Percentiles rank a stretch among this genome's conserved stretches.
phyloP scores from a whole-genome alignment of 2,888 invertebrate genomes.

The Tetragonula carbonaria region DNA sequence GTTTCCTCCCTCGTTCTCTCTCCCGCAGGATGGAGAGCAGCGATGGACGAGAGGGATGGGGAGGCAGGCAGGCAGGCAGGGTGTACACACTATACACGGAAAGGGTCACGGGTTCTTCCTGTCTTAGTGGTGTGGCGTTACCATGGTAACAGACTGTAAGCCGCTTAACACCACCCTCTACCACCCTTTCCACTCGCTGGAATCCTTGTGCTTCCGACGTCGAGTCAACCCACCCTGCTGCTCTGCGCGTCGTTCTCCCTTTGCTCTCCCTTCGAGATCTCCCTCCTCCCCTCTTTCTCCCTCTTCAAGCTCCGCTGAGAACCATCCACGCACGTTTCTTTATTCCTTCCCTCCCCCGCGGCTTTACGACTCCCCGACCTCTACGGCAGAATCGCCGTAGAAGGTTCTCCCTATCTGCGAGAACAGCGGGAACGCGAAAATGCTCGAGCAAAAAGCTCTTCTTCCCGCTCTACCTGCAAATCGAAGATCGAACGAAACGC shows the following conservation, averaged over 20 bases:
- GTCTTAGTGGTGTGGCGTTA: slow-evolving; percentile 81
- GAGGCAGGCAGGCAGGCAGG: too few relatives aligned
- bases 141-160: slow-evolving; percentile 83
- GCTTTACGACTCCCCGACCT: neutral
- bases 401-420: neutral
- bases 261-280: slow-evolving; percentile 35
- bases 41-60: neutral
- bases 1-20: slow-evolving; percentile 42
- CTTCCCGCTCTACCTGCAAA: too few relatives aligned
- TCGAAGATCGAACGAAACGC: too few relatives aligned
- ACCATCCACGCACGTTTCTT: neutral
- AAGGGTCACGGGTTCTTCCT: slow-evolving; percentile 71
- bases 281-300: slow-evolving; percentile 29
- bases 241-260: slow-evolving; percentile 54
- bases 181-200: slow-evolving; percentile 61
- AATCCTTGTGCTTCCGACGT: slow-evolving; percentile 68
- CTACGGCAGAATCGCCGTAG: neutral
- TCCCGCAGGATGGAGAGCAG: slow-evolving; percentile 45
- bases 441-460: neutral
- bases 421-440: neutral
- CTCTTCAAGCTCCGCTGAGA: neutral
- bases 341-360: neutral
- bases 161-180: slow-evolving; percentile 81
- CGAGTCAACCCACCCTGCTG: slow-evolving; percentile 69
- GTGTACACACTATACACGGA: slow-evolving; percentile 12